Base-by-base conservation (phyloP, 2,797 vertebrate genomes). In the Australoheros facetus region DNA sequence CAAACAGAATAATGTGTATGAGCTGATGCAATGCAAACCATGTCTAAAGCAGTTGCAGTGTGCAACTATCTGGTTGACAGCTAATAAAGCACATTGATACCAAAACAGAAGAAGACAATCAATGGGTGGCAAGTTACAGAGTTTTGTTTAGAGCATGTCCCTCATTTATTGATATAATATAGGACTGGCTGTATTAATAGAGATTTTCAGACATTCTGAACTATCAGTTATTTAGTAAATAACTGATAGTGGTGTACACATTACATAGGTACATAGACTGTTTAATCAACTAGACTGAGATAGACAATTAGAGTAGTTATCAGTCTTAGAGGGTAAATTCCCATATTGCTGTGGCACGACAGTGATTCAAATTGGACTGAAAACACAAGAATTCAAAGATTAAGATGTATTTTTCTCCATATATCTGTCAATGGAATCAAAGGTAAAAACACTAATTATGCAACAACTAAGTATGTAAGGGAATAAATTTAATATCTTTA, bases 21-120 rank as follows among this genome's bases (percentile, higher is more conserved):
- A 75, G 73, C 0, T 39, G 21, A 56, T 64, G 34, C 45, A 42
- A 81, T 81, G 62, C 79, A 74, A 56, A 48, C 17, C 75, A 71
- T 1, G 59, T 48, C 2, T 10, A 51, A 53, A 56, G 48, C 73
- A 42, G 56, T 10, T 51, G 48, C 14, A n/a, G 55, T 5, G 3
- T 9, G 7, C 3, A 56, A 59, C 72, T 12, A 80, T 75, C 70
- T 23, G 78, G 4, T 32, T 6, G 4, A 56, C 19, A 39, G 28
- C 13, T 23, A 78, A 79, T 66, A 34, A 57, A 26, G 64, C 48
- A 34, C 13, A 72, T 5, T 7, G 14, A 69, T 60, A 30, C 45
- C 81, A 74, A 83, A 59, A 21, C 56, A 80, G 19, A 39, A 8
- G 62, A 5, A 23, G 16, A 51, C 23, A 28, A 76, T 78, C 21